Evolutionary conservation across 2,113 vertebrate species (phyloP), one percentile per base, ranked within the genome.

Genomic region (Laticauda laticaudata): DNA sequence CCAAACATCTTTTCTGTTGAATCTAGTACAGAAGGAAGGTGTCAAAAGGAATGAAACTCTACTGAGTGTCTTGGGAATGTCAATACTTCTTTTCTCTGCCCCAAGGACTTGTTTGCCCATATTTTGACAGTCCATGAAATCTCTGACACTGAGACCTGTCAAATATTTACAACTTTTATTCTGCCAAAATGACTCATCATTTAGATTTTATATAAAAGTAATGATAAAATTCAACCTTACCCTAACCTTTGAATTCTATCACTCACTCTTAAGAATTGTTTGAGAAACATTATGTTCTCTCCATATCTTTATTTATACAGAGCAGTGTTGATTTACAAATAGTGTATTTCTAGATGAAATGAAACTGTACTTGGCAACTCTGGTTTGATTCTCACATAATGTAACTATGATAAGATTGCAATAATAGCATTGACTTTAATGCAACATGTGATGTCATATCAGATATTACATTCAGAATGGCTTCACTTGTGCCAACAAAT

Each of bases 131-230:
- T 97, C 97, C 95, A 96, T 97, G 97, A 98, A 98, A 98, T 96
- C 97, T 98, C 97, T 98, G 98, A 99, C 98, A 98, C 97, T 98
- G 98, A 99, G 97, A 97, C 97, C 98, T 99, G 99, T 98, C 98
- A 98, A 98, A 98, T 97, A 97, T 96, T 97, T 97, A 97, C 96
- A 97, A 96, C 97, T 97, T 95, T 98, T 97, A 95, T 94, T 95
- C 94, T 96, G 96, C 95, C 97, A 97, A 97, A 97, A 95, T 75
- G 94, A 96, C 95, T 97, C 93, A 96, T 97, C 97, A 97, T 96
- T 95, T 96, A 96, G 90, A 96, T 95, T 97, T 95, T 96, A 64
- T 90, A 92, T 54, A 24, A 48, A 94, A 95, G 7, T 81, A 43
- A 81, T 81, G 97, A 96, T 53, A 45, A 95, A 97, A 97, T 29